Evolutionary conservation across 2,888 invertebrate genomes (phyloP).

Genomic region (Empis stercorea): DNA sequence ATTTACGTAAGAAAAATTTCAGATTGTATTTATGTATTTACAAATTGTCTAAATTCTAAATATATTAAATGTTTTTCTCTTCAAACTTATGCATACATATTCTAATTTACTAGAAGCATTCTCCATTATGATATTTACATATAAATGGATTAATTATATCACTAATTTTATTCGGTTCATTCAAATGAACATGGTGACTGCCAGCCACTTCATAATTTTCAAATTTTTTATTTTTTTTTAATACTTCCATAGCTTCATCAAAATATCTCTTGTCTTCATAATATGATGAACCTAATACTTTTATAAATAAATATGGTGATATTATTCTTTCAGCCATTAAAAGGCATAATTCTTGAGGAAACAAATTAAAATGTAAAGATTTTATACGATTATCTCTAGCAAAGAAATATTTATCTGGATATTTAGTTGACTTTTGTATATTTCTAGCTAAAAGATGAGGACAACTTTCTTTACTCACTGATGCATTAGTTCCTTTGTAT

Average conservation of each 20-base stretch:
- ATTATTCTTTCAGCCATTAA: slow-evolving; percentile 40
- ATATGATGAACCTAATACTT: slow-evolving; percentile 41
- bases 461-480: slow-evolving; percentile 42
- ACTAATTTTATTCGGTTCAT: slow-evolving; percentile 46
- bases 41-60: no score
- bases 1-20: no score
- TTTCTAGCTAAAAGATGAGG: slow-evolving; percentile 44
- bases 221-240: slow-evolving; percentile 41
- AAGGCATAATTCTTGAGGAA: slow-evolving; percentile 36
- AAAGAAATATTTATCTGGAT: slow-evolving; percentile 48
- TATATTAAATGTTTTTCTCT: no score
- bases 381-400: slow-evolving; percentile 54
- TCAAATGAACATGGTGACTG: slow-evolving; percentile 64
- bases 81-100: no score
- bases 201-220: slow-evolving; percentile 51
- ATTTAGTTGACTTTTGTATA: slow-evolving; percentile 38
- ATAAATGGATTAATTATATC: slow-evolving; percentile 46
- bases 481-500: slow-evolving; percentile 42
- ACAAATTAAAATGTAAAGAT: slow-evolving; percentile 11
- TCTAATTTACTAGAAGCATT: no score
- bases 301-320: slow-evolving; percentile 47
- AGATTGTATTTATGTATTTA: no score
- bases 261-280: slow-evolving; percentile 37
- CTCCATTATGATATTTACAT: slow-evolving; percentile 18
- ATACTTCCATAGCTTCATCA: slow-evolving; percentile 40